These are phyloP conservation scores for Zaprionus taronus DNA, from an alignment of 1,140 invertebrate species.

Conservation along the genomic window DNA sequence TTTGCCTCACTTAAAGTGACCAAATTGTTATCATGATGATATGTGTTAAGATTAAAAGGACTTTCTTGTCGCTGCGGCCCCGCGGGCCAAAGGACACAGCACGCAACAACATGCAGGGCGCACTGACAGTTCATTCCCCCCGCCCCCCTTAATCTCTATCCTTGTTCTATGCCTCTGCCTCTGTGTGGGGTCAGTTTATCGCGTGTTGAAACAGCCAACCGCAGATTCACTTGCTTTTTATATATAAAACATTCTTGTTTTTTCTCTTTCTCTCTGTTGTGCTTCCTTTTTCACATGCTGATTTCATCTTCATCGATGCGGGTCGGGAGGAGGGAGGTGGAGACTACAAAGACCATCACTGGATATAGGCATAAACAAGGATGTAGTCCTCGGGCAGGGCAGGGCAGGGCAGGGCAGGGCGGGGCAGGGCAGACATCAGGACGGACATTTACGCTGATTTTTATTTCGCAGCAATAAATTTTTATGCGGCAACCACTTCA, in stretches of 20 bases:
- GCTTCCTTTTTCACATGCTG: constrained; percentile 75
- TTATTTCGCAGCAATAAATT: constrained; percentile 84
- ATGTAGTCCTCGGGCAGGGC: constrained; percentile 42
- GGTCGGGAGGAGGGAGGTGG: not conserved
- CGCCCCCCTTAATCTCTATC: not conserved
- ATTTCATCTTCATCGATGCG: constrained; percentile 62
- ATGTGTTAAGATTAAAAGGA: constrained; percentile 84
- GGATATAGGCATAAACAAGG: constrained; percentile 45
- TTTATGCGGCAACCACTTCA: constrained; percentile 84
- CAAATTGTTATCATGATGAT: constrained; percentile 84
- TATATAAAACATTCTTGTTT: constrained; percentile 15
- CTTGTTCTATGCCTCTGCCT: not conserved
- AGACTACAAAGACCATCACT: constrained; percentile 5
- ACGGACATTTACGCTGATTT: constrained; percentile 80
- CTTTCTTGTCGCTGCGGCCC: constrained; percentile 75
- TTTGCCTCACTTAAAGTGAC: constrained; percentile 84
- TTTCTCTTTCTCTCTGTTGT: constrained; percentile 15
- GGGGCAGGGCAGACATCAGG: constrained; percentile 11
- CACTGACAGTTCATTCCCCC: constrained; percentile 31
- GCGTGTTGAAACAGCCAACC: constrained; percentile 49
- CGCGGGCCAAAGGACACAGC: constrained; percentile 37
- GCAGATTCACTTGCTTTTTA: constrained; percentile 46
- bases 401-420: constrained; percentile 4
- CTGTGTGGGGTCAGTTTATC: constrained; percentile 27
- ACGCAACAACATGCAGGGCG: constrained; percentile 24